These are phyloP conservation scores for Halyomorpha halys DNA, from an alignment of 1,140 invertebrate species.

Conservation along the genomic window DNA sequence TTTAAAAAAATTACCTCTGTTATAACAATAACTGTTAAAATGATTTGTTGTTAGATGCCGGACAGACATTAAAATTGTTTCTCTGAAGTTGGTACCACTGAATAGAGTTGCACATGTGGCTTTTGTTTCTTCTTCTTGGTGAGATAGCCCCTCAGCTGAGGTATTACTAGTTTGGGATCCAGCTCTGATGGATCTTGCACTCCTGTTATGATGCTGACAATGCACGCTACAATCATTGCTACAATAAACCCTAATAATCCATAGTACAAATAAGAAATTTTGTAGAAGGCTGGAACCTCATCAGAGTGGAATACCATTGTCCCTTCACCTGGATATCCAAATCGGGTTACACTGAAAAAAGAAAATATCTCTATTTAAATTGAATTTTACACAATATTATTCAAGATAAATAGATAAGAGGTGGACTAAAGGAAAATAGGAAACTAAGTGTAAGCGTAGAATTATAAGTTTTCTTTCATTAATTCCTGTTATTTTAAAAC, in stretches of 20 bases:
- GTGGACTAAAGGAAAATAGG: too few relatives aligned
- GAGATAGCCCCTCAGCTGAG: background rate
- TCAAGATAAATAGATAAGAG: too few relatives aligned
- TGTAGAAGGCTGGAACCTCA: background rate
- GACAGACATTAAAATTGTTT: too few relatives aligned
- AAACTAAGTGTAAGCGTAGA: too few relatives aligned
- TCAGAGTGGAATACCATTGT: conserved; percentile 8
- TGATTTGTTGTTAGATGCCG: too few relatives aligned
- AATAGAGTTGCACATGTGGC: too few relatives aligned
- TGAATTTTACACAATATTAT: background rate
- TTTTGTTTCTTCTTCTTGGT: too few relatives aligned
- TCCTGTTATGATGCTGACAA: background rate
- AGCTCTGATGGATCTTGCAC: background rate
- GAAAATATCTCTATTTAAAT: background rate
- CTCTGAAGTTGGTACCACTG: too few relatives aligned
- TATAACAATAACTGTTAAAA: too few relatives aligned
- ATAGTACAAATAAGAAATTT: conserved; percentile 17
- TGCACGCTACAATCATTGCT: background rate
- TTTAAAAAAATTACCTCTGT: too few relatives aligned
- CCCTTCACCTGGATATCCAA: conserved; percentile 12
- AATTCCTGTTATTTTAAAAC: too few relatives aligned
- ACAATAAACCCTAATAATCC: background rate
- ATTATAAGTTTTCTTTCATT: too few relatives aligned
- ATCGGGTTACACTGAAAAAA: conserved; percentile 9
- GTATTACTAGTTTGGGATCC: conserved; percentile 9